These are phyloP conservation scores for Argyresthia goedartella DNA, from an alignment of 2,888 invertebrate species.

Conservation along the genomic window DNA sequence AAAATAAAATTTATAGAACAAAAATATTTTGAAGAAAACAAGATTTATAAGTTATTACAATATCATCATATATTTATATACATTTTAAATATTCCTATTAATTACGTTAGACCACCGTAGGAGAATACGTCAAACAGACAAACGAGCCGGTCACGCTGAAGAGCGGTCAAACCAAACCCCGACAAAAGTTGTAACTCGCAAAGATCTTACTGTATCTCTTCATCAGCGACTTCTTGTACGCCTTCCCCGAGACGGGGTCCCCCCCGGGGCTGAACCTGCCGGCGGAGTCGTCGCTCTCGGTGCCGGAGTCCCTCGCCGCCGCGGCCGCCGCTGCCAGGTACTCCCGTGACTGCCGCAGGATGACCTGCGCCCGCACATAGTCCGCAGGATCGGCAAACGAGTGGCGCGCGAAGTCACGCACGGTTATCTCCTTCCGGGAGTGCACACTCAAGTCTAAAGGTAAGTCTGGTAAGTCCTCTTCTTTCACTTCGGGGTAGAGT, in stretches of 20 bases:
- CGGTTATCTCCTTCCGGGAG: constrained; percentile 56
- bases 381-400: constrained; percentile 62
- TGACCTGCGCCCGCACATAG: constrained; percentile 61
- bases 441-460: constrained; percentile 84
- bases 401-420: constrained; percentile 62
- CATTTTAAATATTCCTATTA: no score
- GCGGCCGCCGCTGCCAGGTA: constrained; percentile 42
- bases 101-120: no score
- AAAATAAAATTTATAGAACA: no score
- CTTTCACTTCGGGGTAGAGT: constrained; percentile 50
- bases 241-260: constrained; percentile 63
- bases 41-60: no score
- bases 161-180: no score
- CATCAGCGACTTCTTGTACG: constrained; percentile 94
- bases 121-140: no score
- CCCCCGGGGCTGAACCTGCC: constrained; percentile 75
- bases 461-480: constrained; percentile 66
- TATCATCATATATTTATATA: no score
- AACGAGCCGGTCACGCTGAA: no score
- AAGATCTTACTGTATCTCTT: constrained; percentile 92
- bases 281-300: constrained; percentile 86
- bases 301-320: constrained; percentile 77
- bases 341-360: constrained; percentile 60
- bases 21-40: no score
- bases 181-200: background rate